phyloP scores from a whole-genome alignment of 2,888 invertebrate species.

The Caenorhabditis uteleia region DNA sequence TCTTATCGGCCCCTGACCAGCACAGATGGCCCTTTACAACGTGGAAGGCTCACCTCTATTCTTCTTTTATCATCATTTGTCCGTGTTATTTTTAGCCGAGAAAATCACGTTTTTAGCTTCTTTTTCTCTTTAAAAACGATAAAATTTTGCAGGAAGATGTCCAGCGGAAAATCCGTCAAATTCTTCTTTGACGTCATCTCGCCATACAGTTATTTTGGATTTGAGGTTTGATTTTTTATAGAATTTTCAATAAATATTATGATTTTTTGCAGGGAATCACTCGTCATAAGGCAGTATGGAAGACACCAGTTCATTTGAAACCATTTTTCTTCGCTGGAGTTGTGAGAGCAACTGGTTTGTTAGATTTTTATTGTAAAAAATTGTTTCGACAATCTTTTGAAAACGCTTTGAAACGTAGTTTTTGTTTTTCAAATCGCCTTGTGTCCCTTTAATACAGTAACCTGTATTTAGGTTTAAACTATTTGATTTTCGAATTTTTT shows the following conservation, averaged over 20 bases:
- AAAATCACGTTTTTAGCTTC: background rate
- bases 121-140: constrained; percentile 1
- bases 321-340: constrained; percentile 25
- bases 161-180: constrained; percentile 23
- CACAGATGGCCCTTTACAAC: too few species aligned
- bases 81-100: background rate
- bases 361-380: too few species aligned
- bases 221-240: constrained; percentile 8
- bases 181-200: constrained; percentile 38
- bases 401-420: too few species aligned
- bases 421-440: too few species aligned
- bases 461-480: too few species aligned
- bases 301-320: constrained; percentile 28
- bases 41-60: too few species aligned
- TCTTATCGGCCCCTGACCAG: too few species aligned
- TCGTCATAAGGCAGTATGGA: constrained; percentile 25
- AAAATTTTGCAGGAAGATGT: too few species aligned
- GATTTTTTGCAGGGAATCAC: constrained; percentile 15
- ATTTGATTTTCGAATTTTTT: too few species aligned
- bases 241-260: background rate
- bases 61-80: too few species aligned
- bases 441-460: too few species aligned
- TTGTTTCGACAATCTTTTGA: too few species aligned
- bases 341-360: constrained; percentile 9
- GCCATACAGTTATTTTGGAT: constrained; percentile 38